Evolutionary conservation across 2,888 invertebrate species (phyloP).

Genomic region (Agriotes lineatus): DNA sequence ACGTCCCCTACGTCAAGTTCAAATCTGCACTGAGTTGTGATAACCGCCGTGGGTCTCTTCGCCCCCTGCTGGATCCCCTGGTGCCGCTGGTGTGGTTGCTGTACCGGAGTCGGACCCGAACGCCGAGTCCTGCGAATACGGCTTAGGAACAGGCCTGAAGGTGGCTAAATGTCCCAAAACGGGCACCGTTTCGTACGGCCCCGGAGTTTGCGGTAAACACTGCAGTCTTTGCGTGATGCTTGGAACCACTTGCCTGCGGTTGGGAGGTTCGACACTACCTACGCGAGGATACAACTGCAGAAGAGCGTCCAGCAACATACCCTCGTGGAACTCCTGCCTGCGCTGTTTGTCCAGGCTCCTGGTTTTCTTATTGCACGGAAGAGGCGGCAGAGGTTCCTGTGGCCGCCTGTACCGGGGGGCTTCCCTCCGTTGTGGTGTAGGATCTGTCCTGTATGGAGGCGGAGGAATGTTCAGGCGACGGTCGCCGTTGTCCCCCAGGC

Average conservation of each 20-base stretch:
- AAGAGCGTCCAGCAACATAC: slow-evolving; percentile 81
- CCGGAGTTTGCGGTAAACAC: slow-evolving; percentile 63
- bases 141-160: slow-evolving; percentile 74
- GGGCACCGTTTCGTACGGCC: slow-evolving; percentile 78
- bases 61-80: slow-evolving; percentile 62
- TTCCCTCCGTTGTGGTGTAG: slow-evolving; percentile 65
- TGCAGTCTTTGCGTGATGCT: slow-evolving; percentile 65
- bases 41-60: slow-evolving; percentile 62
- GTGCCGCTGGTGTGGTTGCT: slow-evolving; percentile 82
- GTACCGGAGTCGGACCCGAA: slow-evolving; percentile 90
- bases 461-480: slow-evolving; percentile 64
- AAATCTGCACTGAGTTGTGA: slow-evolving; percentile 66
- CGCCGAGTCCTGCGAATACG: slow-evolving; percentile 80
- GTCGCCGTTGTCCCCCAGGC: slow-evolving; percentile 67
- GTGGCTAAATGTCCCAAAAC: slow-evolving; percentile 74
- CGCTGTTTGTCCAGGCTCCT: slow-evolving; percentile 68
- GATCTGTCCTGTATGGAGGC: slow-evolving; percentile 60
- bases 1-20: slow-evolving; percentile 59
- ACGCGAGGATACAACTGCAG: slow-evolving; percentile 80
- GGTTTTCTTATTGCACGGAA: slow-evolving; percentile 71
- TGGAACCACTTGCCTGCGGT: slow-evolving; percentile 55
- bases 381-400: slow-evolving; percentile 72
- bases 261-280: slow-evolving; percentile 73
- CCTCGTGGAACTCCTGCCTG: slow-evolving; percentile 83
- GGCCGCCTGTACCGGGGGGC: slow-evolving; percentile 71